Base-by-base conservation (phyloP, 2,888 invertebrate genomes). In the Nemapogon koenigi region DNA sequence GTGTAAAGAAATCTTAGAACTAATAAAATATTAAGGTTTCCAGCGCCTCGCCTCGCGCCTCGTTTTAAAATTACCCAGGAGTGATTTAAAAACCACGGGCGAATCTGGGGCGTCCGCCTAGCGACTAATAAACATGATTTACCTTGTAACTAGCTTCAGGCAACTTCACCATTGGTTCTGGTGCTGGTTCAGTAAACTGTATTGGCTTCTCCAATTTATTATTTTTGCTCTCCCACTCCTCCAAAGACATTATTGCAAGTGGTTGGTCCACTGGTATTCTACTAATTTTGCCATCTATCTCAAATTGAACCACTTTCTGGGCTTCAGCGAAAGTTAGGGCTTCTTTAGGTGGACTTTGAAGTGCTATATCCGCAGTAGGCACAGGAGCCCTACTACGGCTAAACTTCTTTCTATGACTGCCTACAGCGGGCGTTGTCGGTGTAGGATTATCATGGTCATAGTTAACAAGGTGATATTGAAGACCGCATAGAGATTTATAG, bases 381-480 rank as follows among this genome's bases (percentile, higher is more conserved):
- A 83, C 85, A 26, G 84, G 80, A 18, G 81, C 71, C 42, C 83
- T 78, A 28, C 81, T 60, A 45, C 83, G 71, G 44, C 76, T 67
- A 32, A 82, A 81, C 57, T 86, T 87, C 55, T 88, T 88, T 30
- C 85, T 80, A 51, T 82, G 82, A 46, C 80, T 83, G 36, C 84
- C 83, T 41, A 84, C 75, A 10, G 83, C 63, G 25, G 86, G 84
- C 40, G 86, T 83, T 32, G 81, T 67, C 33, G 87, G 84, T 41
- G 84, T 83, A 10, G 88, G 87, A 57, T 89, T 89, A 53, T 90
- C 89, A 61, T 94, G 92, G 62, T 94, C 91, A 64, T 86, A 91
- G 61, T 91, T 90, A 46, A 88, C 88, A 49, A 94, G 69, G 60
- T 94, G 94, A 61, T 91, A 91, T 57, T 92, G 91, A 49, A 94